Conservation (phyloP, 2,113 vertebrate species). For the Marmota flaviventris region DNA sequence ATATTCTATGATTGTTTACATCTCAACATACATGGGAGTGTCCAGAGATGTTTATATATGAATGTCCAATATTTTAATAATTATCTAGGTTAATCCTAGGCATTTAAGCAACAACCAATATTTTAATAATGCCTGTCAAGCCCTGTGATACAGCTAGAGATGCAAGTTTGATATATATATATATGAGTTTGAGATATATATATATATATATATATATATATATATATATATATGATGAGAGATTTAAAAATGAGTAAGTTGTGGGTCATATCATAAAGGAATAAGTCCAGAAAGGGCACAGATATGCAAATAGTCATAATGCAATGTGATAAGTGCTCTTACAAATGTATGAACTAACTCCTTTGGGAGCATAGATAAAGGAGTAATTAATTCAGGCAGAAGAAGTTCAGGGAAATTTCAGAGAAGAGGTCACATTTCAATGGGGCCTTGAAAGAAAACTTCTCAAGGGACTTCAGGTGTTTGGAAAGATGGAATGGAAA, state of each 20-base stretch:
- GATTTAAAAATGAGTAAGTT: constrained; percentile 22
- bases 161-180: background rate
- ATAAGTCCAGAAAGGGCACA: constrained; percentile 54
- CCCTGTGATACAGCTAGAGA: background rate
- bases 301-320: constrained; percentile 72
- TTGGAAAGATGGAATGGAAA: background rate
- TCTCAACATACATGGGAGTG: background rate
- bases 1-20: background rate
- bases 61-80: background rate
- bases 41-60: background rate
- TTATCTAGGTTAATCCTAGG: background rate
- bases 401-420: constrained; percentile 64
- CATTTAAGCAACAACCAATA: constrained; percentile 22
- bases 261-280: background rate
- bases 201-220: too few relatives aligned
- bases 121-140: background rate
- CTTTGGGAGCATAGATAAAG: constrained; percentile 72
- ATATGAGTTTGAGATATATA: too few relatives aligned
- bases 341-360: constrained; percentile 73
- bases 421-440: constrained; percentile 75
- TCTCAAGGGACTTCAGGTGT: background rate
- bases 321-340: constrained; percentile 60
- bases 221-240: background rate
- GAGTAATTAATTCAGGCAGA: constrained; percentile 74
- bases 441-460: constrained; percentile 51